A percentile compares a stretch with the other conserved stretches of the same genome.
These are phyloP conservation scores for Acanthosepion esculentum DNA, from an alignment of 2,888 invertebrate species.

Conservation along the genomic window DNA sequence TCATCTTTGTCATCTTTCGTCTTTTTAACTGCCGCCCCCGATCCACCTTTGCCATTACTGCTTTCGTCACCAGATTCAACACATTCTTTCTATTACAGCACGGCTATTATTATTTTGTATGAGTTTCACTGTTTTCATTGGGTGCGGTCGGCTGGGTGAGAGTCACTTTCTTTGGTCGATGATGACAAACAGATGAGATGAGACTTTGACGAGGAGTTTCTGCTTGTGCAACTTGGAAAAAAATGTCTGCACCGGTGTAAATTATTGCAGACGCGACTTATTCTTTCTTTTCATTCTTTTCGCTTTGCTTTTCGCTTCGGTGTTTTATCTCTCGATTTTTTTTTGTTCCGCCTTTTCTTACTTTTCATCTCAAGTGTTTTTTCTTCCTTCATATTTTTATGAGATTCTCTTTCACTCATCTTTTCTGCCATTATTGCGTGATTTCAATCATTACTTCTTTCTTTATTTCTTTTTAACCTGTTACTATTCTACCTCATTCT, in stretches of 20 bases:
- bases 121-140: neutral
- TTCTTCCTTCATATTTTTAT: too few species aligned
- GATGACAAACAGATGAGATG: too few species aligned
- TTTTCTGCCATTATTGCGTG: too few species aligned
- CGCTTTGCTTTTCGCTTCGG: neutral
- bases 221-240: neutral
- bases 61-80: slow-evolving; percentile 1
- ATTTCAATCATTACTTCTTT: neutral
- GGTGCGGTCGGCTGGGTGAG: neutral
- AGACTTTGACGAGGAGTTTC: neutral
- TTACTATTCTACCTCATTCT: neutral
- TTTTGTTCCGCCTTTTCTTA: neutral
- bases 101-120: neutral
- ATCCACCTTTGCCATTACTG: neutral
- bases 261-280: neutral
- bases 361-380: neutral
- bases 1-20: neutral
- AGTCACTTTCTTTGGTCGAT: too few species aligned
- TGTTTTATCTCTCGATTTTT: neutral
- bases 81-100: neutral
- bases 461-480: neutral
- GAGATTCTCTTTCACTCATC: too few species aligned
- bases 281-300: neutral
- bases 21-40: neutral
- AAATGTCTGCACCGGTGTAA: neutral